Percentiles rank a stretch among this genome's conserved stretches.
phyloP scores from a whole-genome alignment of 1,140 invertebrate species.

The Papilio dardanus region DNA sequence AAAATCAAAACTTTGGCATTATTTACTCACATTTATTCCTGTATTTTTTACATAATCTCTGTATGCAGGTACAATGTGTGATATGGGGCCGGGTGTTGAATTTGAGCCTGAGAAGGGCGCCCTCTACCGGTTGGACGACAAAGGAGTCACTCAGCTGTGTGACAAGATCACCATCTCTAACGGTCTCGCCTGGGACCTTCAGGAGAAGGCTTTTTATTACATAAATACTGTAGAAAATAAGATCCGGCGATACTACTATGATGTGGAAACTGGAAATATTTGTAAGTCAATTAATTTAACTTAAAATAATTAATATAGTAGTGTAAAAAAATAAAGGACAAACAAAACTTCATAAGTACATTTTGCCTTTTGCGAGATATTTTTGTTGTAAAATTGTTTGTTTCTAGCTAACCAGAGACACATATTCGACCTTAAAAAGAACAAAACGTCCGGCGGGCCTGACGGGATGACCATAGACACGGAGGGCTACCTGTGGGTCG shows the following conservation, averaged over 20 bases:
- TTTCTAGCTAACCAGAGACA: constrained; percentile 82
- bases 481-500: constrained; percentile 88
- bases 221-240: constrained; percentile 87
- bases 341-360: background rate
- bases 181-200: constrained; percentile 90
- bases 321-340: too few species aligned
- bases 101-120: constrained; percentile 79
- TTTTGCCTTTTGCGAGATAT: background rate
- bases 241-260: constrained; percentile 89
- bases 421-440: constrained; percentile 82
- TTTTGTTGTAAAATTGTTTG: background rate
- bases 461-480: constrained; percentile 90
- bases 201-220: constrained; percentile 89
- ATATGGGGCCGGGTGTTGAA: constrained; percentile 79
- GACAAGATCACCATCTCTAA: constrained; percentile 87
- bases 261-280: constrained; percentile 85
- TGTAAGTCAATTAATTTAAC: too few species aligned
- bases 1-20: too few species aligned
- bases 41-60: too few species aligned
- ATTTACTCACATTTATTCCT: too few species aligned
- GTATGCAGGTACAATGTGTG: constrained; percentile 86
- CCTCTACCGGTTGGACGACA: constrained; percentile 82
- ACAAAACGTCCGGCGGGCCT: constrained; percentile 81
- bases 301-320: too few species aligned
- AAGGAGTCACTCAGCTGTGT: constrained; percentile 66